Evolutionary conservation across 2,797 vertebrate genomes (phyloP), one percentile per base, ranked within the genome.

Genomic region (Alectoris magna): DNA sequence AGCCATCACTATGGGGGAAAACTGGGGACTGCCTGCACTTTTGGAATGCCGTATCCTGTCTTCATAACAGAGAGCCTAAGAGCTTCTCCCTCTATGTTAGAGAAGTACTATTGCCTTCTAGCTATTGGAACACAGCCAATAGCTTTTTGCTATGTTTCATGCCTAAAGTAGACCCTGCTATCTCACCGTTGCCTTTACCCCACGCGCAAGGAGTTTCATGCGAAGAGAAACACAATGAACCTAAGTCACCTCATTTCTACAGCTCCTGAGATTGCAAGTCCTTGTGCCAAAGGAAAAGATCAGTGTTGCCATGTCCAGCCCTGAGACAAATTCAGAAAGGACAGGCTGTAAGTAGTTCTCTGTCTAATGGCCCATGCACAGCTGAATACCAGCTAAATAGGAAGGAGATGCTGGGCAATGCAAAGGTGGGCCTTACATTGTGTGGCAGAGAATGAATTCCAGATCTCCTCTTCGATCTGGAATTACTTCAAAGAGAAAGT

Each of bases 171-270:
- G 31, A 31, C 27, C 70, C 49, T 14, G 14, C 19, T 5, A 31
- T n/a, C 59, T 71, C 46, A 27, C 11, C 18, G 24, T 17, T 7
- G 0, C 18, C 48, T 64, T 72, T 4, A 14, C 59, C 21, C 18
- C 29, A 6, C 1, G 34, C 19, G 11, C 12, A 6, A 55, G 3
- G 16, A 87, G 41, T 21, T 6, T 27, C 51, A 11, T 0, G 1
- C 21, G 14, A 74, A 62, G 26, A 90, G 41, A 71, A 89, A 36
- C 22, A 69, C 22, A 76, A 59, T 34, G 17, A 70, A 63, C 51
- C 48, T 14, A 81, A 86, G 21, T 38, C 14, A 70, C 9, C 39
- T 39, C 29, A 27, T 39, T 84, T 72, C 15, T 62, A 23, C 10
- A 59, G 51, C 27, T 87, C 48, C 39, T 9, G 22, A 56, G n/a